phyloP scores from a whole-genome alignment of 2,797 vertebrate genomes.

The Channa striata region DNA sequence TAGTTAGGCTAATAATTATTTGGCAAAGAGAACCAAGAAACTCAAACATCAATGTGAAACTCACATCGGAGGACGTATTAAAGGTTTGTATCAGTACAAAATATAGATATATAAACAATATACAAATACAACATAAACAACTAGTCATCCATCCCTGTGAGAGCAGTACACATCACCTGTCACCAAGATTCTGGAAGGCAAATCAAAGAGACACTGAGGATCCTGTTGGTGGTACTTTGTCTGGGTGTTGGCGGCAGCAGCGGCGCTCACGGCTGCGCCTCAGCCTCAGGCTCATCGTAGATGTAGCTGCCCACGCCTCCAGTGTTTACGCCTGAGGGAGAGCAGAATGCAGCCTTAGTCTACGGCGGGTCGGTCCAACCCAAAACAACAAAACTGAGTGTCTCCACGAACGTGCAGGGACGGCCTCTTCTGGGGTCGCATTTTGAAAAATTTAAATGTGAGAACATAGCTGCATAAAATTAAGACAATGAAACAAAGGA shows the following conservation, averaged over 20 bases:
- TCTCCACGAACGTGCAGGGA: neutral
- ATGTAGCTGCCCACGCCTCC: slow-evolving; percentile 90
- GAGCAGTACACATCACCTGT: slow-evolving; percentile 36
- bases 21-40: slow-evolving; percentile 66
- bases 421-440: no score
- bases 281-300: slow-evolving; percentile 80
- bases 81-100: slow-evolving; percentile 65
- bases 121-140: slow-evolving; percentile 67
- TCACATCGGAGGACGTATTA: slow-evolving; percentile 48
- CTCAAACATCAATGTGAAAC: slow-evolving; percentile 44
- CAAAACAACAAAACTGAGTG: neutral
- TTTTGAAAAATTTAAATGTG: no score
- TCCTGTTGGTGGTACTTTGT: slow-evolving; percentile 15
- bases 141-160: slow-evolving; percentile 54
- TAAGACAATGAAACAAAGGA: no score
- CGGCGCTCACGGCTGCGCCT: slow-evolving; percentile 65
- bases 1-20: slow-evolving; percentile 34
- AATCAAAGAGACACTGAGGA: slow-evolving; percentile 25
- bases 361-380: neutral
- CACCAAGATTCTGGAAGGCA: slow-evolving; percentile 50
- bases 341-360: neutral
- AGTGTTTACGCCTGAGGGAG: slow-evolving; percentile 85
- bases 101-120: slow-evolving; percentile 73
- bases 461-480: no score
- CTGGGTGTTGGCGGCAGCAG: neutral